Evolutionary conservation across 2,888 invertebrate species (phyloP).

Genomic region (Elysia crispata): DNA sequence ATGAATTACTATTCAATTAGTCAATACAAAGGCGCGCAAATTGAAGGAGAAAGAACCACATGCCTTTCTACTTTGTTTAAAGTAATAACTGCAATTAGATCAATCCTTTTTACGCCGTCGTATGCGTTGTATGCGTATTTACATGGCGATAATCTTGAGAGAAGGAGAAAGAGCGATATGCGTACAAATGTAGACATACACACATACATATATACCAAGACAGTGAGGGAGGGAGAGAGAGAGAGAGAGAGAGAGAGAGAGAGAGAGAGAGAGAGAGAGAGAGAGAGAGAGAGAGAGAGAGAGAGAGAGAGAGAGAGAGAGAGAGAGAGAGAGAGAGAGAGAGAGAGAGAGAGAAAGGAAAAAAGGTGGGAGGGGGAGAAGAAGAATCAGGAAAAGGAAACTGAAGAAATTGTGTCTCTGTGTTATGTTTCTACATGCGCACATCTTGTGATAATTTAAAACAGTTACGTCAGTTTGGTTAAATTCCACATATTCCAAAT

Average conservation of each 20-base stretch:
- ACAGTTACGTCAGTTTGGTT: no score
- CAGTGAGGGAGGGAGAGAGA: no score
- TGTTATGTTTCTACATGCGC: no score
- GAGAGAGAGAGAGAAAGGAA: no score
- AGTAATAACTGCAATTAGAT: background rate
- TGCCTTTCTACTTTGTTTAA: no score
- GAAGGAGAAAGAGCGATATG: conserved; percentile 22
- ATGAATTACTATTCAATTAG: conserved; percentile 6
- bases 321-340: no score
- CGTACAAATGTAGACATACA: conserved; percentile 33
- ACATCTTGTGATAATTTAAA: no score
- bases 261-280: conserved; percentile 13
- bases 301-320: no score
- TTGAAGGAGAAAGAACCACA: background rate
- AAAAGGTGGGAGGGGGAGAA: no score
- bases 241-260: conserved; percentile 38
- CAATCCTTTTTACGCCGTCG: background rate
- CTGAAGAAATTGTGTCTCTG: no score
- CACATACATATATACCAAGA: conserved; percentile 11
- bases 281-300: conserved; percentile 11
- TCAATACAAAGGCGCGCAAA: background rate
- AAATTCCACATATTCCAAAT: no score
- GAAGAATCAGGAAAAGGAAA: no score
- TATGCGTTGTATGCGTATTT: background rate
- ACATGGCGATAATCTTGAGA: background rate